These are phyloP conservation scores for Coenobita brevimanus DNA, from an alignment of 1,140 invertebrate genomes.

Conservation along the genomic window DNA sequence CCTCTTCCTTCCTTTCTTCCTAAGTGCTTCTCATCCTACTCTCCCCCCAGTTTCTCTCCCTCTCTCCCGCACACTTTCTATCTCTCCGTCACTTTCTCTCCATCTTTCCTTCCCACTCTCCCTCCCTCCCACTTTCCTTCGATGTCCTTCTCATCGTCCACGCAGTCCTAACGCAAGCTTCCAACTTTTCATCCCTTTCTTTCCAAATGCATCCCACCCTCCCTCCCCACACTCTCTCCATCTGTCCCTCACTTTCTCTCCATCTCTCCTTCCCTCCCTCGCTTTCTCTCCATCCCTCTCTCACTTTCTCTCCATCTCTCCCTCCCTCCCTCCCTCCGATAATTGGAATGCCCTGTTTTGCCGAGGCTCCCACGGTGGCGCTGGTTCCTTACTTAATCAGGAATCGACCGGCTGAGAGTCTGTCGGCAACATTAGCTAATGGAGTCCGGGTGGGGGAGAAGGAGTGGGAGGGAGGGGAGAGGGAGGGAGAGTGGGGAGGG, in stretches of 20 bases:
- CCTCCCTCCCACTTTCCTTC: too few relatives aligned
- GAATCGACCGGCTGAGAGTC: conserved; percentile 53
- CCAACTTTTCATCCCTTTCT: too few relatives aligned
- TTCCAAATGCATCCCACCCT: too few relatives aligned
- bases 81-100: too few relatives aligned
- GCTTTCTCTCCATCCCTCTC: background rate
- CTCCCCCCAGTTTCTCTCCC: too few relatives aligned
- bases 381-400: conserved; percentile 56
- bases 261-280: background rate
- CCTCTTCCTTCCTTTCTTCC: too few relatives aligned
- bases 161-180: too few relatives aligned
- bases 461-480: background rate
- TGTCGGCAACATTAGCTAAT: conserved; percentile 56
- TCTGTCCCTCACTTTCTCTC: background rate
- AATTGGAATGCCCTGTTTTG: conserved; percentile 58
- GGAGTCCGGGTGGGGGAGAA: conserved; percentile 26
- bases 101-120: too few relatives aligned
- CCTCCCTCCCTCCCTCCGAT: conserved; percentile 27
- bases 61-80: too few relatives aligned
- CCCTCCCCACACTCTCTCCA: too few relatives aligned
- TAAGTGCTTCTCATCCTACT: too few relatives aligned
- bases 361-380: conserved; percentile 35
- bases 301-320: conserved; percentile 3
- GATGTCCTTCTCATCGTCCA: too few relatives aligned
- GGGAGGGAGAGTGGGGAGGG: background rate